Evolutionary conservation across 2,888 invertebrate species (phyloP), one percentile per base, ranked within the genome.

Genomic region (Clitarchus hookeri): DNA sequence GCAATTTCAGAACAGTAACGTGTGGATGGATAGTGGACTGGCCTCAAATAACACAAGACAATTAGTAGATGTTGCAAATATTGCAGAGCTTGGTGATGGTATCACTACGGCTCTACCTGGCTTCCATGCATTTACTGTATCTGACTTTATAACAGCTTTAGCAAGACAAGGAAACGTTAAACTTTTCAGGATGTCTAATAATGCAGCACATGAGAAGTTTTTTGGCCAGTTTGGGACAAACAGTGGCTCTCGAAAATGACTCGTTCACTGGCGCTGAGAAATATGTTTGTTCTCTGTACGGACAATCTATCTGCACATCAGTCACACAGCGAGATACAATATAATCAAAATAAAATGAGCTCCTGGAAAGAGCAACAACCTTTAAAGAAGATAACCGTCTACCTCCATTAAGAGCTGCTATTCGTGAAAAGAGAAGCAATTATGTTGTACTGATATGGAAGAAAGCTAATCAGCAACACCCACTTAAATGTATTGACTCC

Each of bases 351-450:
- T 78, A 78, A 78, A 78, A 78, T 78, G 78, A 16, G 78, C 78
- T 78, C 78, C 19, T 78, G 13, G 13, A 23, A 78, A 78, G 9
- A 78, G 13, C 78, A 78, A 78, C 78, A 78, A 16, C 78, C 78
- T 11, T 78, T 78, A 78, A 78, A 78, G 78, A 78, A 78, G 78
- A 78, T 78, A 78, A 11, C 26, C 78, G 11, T 19, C 78, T 78
- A 16, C 78, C 78, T 26, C 78, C 78, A 26, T 78, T 23, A 25
- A 78, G n/a, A n/a, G n/a, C n/a, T n/a, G n/a, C n/a, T n/a, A n/a
- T n/a, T 78, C 78, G 78, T 78, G 78, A 78, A 78, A 78, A 78
- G 78, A 78, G 78, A 78, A 78, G 78, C 78, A 78, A 78, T 78
- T 11, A 11, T 8, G 78, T 78, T 78, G 78, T 23, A 78, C 11